These are phyloP conservation scores for Cepphus grylle DNA, from an alignment of 2,113 vertebrate species.

Conservation along the genomic window DNA sequence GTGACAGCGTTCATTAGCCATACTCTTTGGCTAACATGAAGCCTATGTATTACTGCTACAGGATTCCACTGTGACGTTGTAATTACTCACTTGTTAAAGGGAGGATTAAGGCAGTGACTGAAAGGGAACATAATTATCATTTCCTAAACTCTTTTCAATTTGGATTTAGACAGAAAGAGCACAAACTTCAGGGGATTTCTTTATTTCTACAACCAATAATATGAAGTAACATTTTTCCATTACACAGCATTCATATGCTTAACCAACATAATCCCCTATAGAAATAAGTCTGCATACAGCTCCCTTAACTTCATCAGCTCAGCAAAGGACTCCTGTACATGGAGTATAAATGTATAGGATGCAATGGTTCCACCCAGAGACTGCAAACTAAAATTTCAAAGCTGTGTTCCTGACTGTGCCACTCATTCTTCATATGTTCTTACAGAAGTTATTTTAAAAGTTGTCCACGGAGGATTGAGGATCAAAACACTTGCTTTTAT, in stretches of 20 bases:
- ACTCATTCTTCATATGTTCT: background rate
- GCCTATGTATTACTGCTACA: background rate
- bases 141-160: slow-evolving; percentile 14
- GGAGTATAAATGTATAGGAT: background rate
- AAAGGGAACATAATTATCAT: slow-evolving; percentile 11
- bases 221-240: background rate
- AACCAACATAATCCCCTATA: background rate
- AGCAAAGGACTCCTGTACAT: background rate
- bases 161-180: slow-evolving; percentile 34
- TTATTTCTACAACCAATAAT: background rate
- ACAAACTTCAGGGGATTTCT: slow-evolving; percentile 24
- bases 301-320: background rate
- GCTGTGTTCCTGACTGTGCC: background rate
- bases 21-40: background rate
- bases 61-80: background rate
- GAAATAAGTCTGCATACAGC: background rate
- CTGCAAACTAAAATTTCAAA: background rate
- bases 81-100: slow-evolving; percentile 27
- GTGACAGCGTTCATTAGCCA: background rate
- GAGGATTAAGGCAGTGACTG: slow-evolving; percentile 9
- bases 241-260: background rate
- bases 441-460: background rate
- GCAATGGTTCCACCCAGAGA: background rate
- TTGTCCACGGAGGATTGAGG: background rate
- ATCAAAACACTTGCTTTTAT: background rate